phyloP scores from a whole-genome alignment of 2,888 invertebrate genomes.

The Yponomeuta sedellus region DNA sequence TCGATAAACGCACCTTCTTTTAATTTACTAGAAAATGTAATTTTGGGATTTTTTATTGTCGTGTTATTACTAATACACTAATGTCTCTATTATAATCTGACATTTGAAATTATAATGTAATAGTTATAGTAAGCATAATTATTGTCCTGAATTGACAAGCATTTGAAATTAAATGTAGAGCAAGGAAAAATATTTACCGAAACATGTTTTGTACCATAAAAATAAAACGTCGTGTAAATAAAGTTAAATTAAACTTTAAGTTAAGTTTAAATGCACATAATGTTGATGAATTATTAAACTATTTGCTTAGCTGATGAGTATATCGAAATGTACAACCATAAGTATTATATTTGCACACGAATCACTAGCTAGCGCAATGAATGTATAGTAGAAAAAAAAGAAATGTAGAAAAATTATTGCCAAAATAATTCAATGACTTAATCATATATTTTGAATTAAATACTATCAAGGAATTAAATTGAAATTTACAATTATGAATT shows the following conservation, averaged over 20 bases:
- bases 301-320: constrained; percentile 43
- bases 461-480: constrained; percentile 3
- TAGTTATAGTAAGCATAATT: background rate
- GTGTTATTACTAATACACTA: background rate
- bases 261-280: constrained; percentile 31
- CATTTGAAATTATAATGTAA: background rate
- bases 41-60: constrained; percentile 14
- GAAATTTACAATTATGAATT: constrained; percentile 2
- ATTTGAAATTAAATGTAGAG: constrained; percentile 50
- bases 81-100: background rate
- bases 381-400: constrained; percentile 20
- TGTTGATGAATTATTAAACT: constrained; percentile 31
- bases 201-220: constrained; percentile 57
- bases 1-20: constrained; percentile 1
- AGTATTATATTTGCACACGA: constrained; percentile 31
- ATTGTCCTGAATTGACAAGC: constrained; percentile 42
- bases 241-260: constrained; percentile 10
- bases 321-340: constrained; percentile 29
- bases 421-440: constrained; percentile 24
- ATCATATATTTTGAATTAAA: background rate
- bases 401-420: constrained; percentile 29
- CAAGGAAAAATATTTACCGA: constrained; percentile 25
- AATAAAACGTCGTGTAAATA: constrained; percentile 26
- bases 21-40: background rate
- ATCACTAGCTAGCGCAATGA: constrained; percentile 32